Evolutionary conservation across 2,113 vertebrate genomes (phyloP).

Genomic region (Passer montanus): DNA sequence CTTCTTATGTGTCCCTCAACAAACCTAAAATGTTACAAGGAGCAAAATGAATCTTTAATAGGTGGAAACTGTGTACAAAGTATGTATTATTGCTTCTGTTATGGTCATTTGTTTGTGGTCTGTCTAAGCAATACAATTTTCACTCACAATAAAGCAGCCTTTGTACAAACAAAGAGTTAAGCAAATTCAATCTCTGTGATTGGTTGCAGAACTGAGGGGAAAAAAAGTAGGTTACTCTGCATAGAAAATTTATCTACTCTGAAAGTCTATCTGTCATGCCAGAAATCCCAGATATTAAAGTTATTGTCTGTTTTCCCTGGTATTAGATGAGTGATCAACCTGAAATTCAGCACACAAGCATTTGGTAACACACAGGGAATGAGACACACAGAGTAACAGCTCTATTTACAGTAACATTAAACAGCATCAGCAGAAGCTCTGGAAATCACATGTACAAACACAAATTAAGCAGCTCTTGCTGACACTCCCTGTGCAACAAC

Average conservation of each 20-base stretch:
- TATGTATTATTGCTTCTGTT: background rate
- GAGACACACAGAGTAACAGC: background rate
- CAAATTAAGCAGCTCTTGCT: background rate
- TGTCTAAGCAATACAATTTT: background rate
- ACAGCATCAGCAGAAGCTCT: background rate
- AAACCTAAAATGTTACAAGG: background rate
- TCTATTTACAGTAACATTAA: background rate
- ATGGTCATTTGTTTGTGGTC: background rate
- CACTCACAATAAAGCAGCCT: background rate
- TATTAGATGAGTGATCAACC: background rate
- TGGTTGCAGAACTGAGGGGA: background rate
- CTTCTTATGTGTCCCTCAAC: background rate
- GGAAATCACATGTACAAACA: background rate
- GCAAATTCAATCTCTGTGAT: background rate
- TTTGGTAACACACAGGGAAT: background rate
- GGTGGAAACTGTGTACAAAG: background rate
- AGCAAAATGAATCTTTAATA: background rate
- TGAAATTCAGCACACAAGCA: background rate
- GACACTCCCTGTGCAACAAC: background rate
- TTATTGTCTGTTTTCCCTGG: background rate
- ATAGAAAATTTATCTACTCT: background rate
- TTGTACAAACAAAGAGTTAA: constrained; percentile 51
- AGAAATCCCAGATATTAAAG: background rate
- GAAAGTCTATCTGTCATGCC: background rate
- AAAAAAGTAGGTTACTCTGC: constrained; percentile 46